Evolutionary conservation across 2,113 vertebrate species (phyloP), one percentile per base, ranked within the genome.

Genomic region (Cinclus cinclus): DNA sequence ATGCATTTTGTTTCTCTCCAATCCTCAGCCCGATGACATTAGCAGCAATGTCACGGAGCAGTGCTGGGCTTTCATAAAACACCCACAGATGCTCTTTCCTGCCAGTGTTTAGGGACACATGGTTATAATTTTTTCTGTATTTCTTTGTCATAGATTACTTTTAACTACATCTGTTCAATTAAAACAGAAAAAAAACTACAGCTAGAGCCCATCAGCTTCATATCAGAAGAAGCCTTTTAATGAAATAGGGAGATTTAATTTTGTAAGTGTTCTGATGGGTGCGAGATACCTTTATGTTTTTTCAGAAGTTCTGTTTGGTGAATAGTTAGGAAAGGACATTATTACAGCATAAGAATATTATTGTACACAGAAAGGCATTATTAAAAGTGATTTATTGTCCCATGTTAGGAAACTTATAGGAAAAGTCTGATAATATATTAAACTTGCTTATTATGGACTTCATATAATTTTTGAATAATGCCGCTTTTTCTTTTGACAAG

Each of bases 401-500:
- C 62, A 6, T 92, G 96, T 98, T 98, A 97, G 97, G 91, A 98
- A 98, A 97, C 96, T 97, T 97, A 98, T 96, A 97, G 96, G 97
- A 97, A 98, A 98, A 98, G 92, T 97, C 97, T 97, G 97, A 97
- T 97, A 98, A 98, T 98, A 97, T 97, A 98, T 98, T 97, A 97
- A 98, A 98, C 97, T 97, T 98, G 95, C 98, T 98, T 98, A 98
- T 98, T 98, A 97, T 28, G 94, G 70, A 97, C 95, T 98, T 98
- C 96, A 97, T 98, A 97, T 97, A 97, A 98, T 98, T 97, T 97
- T 97, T 98, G 97, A 98, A 97, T 97, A 98, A 98, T 97, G 97
- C 97, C 88, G 92, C 97, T 98, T 98, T 98, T 97, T 96, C 97
- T 95, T 97, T 96, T 98, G 98, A 98, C 98, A 98, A 97, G 97